A percentile compares a stretch with the other conserved stretches of the same genome.
Evolutionary conservation across 2,797 vertebrate genomes (phyloP).

Genomic region (Myiothlypis coronata): DNA sequence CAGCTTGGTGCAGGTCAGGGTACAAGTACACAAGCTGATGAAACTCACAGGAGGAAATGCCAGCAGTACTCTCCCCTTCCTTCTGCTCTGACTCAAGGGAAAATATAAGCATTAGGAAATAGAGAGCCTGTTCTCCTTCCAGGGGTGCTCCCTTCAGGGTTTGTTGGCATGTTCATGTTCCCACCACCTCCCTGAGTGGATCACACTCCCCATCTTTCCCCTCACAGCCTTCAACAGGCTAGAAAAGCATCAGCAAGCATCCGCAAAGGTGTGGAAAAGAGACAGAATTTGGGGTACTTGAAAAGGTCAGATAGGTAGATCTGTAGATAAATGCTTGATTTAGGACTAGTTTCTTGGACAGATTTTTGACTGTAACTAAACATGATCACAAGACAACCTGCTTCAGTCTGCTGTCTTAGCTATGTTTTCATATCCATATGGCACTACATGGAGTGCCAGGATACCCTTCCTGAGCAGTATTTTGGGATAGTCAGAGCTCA

Average conservation of each 20-base stretch:
- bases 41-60: neutral
- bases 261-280: neutral
- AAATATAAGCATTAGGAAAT: neutral
- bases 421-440: slow-evolving; percentile 5
- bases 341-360: neutral
- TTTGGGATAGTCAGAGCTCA: neutral
- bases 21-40: neutral
- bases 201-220: neutral
- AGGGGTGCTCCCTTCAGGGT: neutral
- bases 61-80: neutral
- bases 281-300: neutral
- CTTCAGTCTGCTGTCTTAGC: neutral
- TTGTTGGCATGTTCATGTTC: neutral
- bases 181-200: neutral
- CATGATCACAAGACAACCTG: neutral
- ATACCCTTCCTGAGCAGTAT: neutral
- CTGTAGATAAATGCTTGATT: neutral
- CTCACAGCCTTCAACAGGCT: neutral
- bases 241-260: neutral
- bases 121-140: neutral
- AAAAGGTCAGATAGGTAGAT: neutral
- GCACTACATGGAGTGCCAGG: neutral
- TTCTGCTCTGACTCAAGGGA: neutral
- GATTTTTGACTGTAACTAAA: neutral
- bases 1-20: neutral